Evolutionary conservation across 2,888 invertebrate genomes (phyloP), one percentile per base, ranked within the genome.

Genomic region (Agrochola lychnidis): DNA sequence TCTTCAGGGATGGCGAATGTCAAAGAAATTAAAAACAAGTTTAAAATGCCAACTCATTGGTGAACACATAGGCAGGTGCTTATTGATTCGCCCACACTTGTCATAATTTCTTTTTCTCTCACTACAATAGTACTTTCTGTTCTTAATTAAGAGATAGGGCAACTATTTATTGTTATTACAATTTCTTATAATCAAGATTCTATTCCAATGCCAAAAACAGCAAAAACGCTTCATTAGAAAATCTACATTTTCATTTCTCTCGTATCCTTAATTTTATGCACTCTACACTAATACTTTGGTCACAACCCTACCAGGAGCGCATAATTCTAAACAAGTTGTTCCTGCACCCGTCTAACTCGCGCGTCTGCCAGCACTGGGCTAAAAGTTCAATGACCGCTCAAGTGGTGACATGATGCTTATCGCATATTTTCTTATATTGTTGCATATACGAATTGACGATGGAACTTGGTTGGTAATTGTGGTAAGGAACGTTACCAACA

Each of bases 351-450:
- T 84, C 87, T 84, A 88, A 87, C 85, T 84, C 82, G 86, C 82
- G 78, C 87, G 89, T 90, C 91, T 91, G 83, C 88, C 87, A 88
- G 85, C 87, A 93, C 89, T 92, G 90, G 93, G 93, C 93, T 93
- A 93, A 92, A 93, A 92, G 92, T 90, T 92, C 90, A 92, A 90
- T 84, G 91, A 89, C 94, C 93, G 88, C 84, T 73, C 78, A 85
- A 87, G 84, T 84, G 81, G 86, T 88, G 91, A 90, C 91, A 90
- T 84, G 87, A 88, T 83, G 86, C 76, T 89, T 90, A 91, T 89
- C 88, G 83, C 80, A 76, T 81, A 45, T 45, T 45, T 83, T 88
- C 83, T 81, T 83, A 83, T 85, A 87, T 82, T 87, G 85, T 88
- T 84, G 83, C 84, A 83, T 70, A 74, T 73, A 82, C 80, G 69